phyloP scores from a whole-genome alignment of 2,113 vertebrate species.

The Empidonax alnorum region DNA sequence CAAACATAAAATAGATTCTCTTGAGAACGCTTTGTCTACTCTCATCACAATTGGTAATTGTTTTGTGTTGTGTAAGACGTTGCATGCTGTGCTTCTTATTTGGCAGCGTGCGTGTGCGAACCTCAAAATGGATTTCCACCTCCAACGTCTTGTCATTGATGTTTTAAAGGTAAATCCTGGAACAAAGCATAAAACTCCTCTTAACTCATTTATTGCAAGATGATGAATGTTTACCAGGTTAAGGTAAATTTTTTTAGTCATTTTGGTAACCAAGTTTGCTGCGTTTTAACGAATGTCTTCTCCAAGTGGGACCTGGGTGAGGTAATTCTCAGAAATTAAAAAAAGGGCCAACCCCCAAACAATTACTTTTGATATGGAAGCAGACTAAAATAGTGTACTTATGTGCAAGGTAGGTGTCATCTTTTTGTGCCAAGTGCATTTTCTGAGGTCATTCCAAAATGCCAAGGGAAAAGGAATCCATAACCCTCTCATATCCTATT shows the following conservation, averaged over 20 bases:
- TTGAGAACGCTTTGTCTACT: constrained; percentile 48
- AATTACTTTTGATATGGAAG: not conserved
- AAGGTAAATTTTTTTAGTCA: not conserved
- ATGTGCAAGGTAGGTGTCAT: not conserved
- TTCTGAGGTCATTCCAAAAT: not conserved
- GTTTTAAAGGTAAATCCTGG: not conserved
- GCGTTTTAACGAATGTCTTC: not conserved
- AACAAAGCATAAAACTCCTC: not conserved
- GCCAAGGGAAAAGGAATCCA: not conserved
- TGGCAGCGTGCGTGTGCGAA: not conserved
- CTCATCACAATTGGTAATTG: constrained; percentile 64
- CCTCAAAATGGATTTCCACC: constrained; percentile 4
- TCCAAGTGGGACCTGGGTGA: not conserved
- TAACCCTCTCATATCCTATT: not conserved
- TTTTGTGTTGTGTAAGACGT: constrained; percentile 40
- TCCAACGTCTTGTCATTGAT: not conserved
- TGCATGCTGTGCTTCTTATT: not conserved
- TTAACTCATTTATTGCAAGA: not conserved
- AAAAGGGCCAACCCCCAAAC: not conserved
- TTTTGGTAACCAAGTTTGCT: not conserved
- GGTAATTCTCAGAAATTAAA: not conserved
- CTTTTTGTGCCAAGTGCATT: not conserved
- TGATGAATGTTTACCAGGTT: not conserved
- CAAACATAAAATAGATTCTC: constrained; percentile 71
- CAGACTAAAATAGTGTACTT: not conserved